Evolutionary conservation across 2,888 invertebrate genomes (phyloP).

Genomic region (Coleophora deauratella): DNA sequence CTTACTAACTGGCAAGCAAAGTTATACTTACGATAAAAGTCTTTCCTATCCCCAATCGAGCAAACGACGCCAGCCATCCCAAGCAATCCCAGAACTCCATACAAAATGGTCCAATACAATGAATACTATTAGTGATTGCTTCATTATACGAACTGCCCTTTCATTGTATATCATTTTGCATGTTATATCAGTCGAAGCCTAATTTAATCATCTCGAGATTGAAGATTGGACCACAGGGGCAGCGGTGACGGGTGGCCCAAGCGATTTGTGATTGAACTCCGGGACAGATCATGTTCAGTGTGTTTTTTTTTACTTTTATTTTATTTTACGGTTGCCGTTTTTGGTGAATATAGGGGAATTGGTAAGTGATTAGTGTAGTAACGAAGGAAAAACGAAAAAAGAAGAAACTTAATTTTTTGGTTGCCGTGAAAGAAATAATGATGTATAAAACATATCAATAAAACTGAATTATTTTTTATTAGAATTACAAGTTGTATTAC

Average conservation of each 20-base stretch:
- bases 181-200: slow-evolving; percentile 67
- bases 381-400: neutral
- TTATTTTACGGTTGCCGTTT: neutral
- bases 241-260: slow-evolving; percentile 53
- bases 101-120: slow-evolving; percentile 40
- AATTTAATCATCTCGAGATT: slow-evolving; percentile 65
- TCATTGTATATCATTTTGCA: slow-evolving; percentile 71
- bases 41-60: too few species aligned
- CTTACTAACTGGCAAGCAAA: too few species aligned
- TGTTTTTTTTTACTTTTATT: slow-evolving; percentile 21
- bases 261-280: slow-evolving; percentile 51
- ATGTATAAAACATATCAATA: neutral
- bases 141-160: slow-evolving; percentile 64
- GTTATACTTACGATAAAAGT: too few species aligned
- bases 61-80: too few species aligned
- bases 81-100: too few species aligned
- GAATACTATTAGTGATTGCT: slow-evolving; percentile 65
- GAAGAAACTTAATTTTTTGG: neutral
- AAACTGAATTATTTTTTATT: too few species aligned
- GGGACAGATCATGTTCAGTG: slow-evolving; percentile 41
- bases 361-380: neutral
- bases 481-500: too few species aligned
- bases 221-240: slow-evolving; percentile 68
- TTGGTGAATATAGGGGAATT: neutral
- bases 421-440: neutral